Conservation (phyloP, 2,888 invertebrate species). For the Eueremaeus valkanovi region DNA sequence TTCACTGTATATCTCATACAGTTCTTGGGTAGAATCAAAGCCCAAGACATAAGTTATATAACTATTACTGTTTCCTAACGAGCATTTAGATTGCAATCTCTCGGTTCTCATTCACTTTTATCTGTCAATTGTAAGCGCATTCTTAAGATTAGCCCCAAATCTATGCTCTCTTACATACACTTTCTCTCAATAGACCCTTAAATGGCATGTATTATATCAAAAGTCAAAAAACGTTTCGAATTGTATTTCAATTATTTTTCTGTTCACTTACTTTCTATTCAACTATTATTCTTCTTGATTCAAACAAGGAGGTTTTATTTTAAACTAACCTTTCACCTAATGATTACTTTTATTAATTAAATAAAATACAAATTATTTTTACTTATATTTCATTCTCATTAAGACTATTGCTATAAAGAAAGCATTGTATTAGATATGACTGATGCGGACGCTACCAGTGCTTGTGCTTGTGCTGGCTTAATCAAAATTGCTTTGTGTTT, state of each 20-base stretch:
- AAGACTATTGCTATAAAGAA: no score
- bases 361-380: no score
- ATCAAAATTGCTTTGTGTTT: no score
- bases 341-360: no score
- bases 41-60: slow-evolving; percentile 11
- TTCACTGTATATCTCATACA: not conserved
- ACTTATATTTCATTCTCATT: no score
- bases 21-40: not conserved
- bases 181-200: not conserved
- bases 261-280: no score
- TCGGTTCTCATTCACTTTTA: slow-evolving; percentile 26
- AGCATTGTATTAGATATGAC: no score
- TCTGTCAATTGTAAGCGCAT: slow-evolving; percentile 26
- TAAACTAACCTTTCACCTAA: no score
- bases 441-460: no score
- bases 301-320: no score
- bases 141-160: slow-evolving; percentile 1
- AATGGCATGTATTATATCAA: slow-evolving; percentile 20
- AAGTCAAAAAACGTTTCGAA: slow-evolving; percentile 12
- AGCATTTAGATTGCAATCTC: slow-evolving; percentile 22
- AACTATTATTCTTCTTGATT: no score
- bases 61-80: not conserved
- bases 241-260: slow-evolving; percentile 11
- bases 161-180: not conserved
- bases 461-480: no score